Evolutionary conservation across 2,113 vertebrate genomes (phyloP).

Genomic region (Poecilia latipinna): DNA sequence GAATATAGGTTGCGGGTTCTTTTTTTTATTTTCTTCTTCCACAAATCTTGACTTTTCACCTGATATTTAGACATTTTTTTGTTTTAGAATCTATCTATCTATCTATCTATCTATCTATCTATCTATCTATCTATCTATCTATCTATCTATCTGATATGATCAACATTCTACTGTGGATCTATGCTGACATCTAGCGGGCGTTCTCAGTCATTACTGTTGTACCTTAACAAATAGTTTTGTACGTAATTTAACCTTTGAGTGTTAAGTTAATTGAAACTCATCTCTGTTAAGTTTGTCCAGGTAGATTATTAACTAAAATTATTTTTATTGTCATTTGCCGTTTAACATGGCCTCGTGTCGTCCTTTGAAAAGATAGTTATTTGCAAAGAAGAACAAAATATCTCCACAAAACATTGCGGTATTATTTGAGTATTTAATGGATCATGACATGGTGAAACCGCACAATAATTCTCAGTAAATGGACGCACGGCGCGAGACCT

Average conservation of each 20-base stretch:
- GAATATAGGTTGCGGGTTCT: no score
- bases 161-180: conserved; percentile 13
- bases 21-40: no score
- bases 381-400: not conserved
- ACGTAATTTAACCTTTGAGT: not conserved
- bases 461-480: not conserved
- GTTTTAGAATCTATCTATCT: no score
- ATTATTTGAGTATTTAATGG: not conserved
- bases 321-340: not conserved
- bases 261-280: not conserved
- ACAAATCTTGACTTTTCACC: no score
- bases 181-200: conserved; percentile 69
- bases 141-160: no score
- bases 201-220: not conserved
- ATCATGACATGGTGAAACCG: not conserved
- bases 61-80: no score
- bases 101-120: no score
- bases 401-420: not conserved
- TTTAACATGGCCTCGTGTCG: not conserved
- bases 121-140: no score
- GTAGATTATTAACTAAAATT: no score
- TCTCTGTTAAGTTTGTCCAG: no score
- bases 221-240: not conserved
- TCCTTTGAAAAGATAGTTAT: not conserved
- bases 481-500: not conserved